Evolutionary conservation across 2,888 invertebrate species (phyloP).

Genomic region (Notocelia uddmanniana): DNA sequence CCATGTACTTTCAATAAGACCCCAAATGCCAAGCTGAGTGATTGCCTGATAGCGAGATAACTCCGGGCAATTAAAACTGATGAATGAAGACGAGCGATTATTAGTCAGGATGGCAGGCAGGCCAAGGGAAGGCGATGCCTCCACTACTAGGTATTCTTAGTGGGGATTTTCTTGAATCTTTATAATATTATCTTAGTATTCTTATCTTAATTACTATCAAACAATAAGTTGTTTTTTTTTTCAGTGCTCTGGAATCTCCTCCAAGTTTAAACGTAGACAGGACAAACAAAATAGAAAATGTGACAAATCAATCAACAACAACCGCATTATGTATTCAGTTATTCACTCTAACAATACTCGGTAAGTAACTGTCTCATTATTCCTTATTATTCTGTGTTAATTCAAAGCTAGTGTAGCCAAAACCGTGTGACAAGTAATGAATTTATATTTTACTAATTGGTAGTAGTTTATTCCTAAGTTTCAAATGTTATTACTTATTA

Average conservation of each 20-base stretch:
- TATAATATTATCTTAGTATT: neutral
- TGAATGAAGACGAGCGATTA: conserved; percentile 73
- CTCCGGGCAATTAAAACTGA: conserved; percentile 54
- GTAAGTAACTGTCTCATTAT: conserved; percentile 51
- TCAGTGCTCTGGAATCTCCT: conserved; percentile 54
- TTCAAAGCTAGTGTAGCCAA: neutral
- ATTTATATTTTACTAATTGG: neutral
- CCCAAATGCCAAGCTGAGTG: conserved; percentile 16
- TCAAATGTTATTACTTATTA: neutral
- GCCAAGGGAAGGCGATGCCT: conserved; percentile 54
- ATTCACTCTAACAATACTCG: conserved; percentile 54
- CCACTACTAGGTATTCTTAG: conserved; percentile 54
- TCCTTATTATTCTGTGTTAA: conserved; percentile 1
- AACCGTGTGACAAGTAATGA: neutral
- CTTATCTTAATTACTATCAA: neutral
- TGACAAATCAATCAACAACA: conserved; percentile 49
- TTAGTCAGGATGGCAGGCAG: conserved; percentile 57
- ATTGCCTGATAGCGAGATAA: conserved; percentile 31
- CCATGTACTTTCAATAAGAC: conserved; percentile 40
- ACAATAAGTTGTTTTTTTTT: conserved; percentile 42
- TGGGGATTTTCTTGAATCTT: conserved; percentile 53
- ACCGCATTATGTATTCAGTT: conserved; percentile 52
- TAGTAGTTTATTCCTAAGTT: neutral
- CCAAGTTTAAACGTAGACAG: conserved; percentile 52
- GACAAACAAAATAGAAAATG: conserved; percentile 49